These are phyloP conservation scores for Aegithalos caudatus DNA, from an alignment of 2,113 vertebrate genomes.

Conservation along the genomic window DNA sequence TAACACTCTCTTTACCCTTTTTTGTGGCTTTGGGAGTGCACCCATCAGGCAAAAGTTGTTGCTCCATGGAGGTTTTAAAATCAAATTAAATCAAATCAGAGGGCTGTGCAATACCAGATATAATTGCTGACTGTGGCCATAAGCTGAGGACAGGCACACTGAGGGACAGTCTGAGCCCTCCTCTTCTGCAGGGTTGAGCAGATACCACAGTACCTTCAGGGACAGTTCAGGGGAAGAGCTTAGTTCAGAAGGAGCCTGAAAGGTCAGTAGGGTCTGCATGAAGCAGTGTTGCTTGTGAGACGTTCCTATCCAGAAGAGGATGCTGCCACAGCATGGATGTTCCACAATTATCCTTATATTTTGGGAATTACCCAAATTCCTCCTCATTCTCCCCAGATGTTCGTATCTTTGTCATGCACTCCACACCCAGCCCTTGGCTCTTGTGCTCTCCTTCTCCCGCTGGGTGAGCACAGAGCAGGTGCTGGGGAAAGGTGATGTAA, in stretches of 20 bases:
- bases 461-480: neutral
- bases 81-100: neutral
- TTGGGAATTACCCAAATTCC: neutral
- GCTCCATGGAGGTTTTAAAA: neutral
- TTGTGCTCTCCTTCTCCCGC: neutral
- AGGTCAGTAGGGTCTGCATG: neutral
- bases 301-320: neutral
- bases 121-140: neutral
- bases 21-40: neutral
- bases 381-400: neutral
- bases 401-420: neutral
- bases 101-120: neutral
- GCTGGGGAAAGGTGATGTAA: neutral
- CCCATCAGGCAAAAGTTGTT: neutral
- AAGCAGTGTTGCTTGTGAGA: neutral
- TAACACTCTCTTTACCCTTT: neutral
- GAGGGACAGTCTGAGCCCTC: neutral
- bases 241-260: neutral
- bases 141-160: neutral
- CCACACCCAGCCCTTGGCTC: neutral
- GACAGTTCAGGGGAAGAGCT: neutral
- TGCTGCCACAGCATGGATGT: neutral
- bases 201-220: neutral
- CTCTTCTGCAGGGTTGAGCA: neutral
- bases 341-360: rapidly evolving